Base-by-base conservation (phyloP, 2,797 vertebrate species). In the Pterois miles region DNA sequence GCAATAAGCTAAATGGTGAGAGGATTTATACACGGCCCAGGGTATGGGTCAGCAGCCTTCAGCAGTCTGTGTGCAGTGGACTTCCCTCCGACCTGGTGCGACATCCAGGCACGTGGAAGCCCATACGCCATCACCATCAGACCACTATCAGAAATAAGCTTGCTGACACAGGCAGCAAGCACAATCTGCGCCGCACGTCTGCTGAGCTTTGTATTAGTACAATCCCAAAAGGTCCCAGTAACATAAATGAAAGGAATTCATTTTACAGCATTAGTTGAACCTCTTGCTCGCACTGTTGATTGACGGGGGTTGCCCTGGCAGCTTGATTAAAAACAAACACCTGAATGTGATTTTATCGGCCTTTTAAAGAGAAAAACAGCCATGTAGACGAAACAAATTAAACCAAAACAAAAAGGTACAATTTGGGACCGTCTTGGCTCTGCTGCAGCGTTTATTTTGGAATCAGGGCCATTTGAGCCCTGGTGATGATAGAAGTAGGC, bases 351-450 rank as follows among this genome's bases (percentile, higher is more conserved):
- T 52, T 81, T 74, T 68, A 40, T 80, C 81, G 57, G 76, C 71
- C 66, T 83, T 80, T 70, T 68, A 59, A 83, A 76, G 73, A 84
- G 70, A 79, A 33, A 81, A 80, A 76, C 3, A 74, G 60, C 71
- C 76, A 82, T 74, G 71, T 76, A 50, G 68, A 68, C 50, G 53
- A 78, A 87, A 86, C 43, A 63, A 83, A 86, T n/a, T 4, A 6
- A 76, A 74, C 33, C 81, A 84, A 91, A 89, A 23, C 88, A 93
- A 84, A 69, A 91, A 87, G 88, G 96, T 96, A 91, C 95, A 94
- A 96, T 97, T 96, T 96, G 96, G 95, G 91, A 96, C 96, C 70
- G 93, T 93, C 88, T 95, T 94, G 86, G 96, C 95, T 96, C 87
- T 76, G 82, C 84, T 74, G 86, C 86, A 89, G 86, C 67, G 80